These are phyloP conservation scores for Epinephelus cyanopodus DNA, from an alignment of 2,113 vertebrate genomes.

Conservation along the genomic window DNA sequence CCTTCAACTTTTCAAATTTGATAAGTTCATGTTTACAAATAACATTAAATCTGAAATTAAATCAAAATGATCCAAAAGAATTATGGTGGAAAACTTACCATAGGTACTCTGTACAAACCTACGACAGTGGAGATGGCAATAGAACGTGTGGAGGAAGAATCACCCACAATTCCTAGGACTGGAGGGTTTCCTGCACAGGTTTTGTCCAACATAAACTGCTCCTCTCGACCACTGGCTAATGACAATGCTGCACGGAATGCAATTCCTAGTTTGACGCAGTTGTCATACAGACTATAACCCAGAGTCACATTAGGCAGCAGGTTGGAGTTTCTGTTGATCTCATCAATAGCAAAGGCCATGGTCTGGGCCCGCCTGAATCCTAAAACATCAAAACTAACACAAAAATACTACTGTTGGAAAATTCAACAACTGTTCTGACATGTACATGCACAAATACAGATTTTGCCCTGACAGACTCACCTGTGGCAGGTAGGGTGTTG, in stretches of 20 bases:
- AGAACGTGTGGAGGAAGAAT: constrained; percentile 73
- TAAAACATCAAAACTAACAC: constrained; percentile 21
- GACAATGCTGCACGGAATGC: constrained; percentile 75
- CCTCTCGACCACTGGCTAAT: constrained; percentile 66
- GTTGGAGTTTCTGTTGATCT: constrained; percentile 72
- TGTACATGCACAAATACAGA: neutral
- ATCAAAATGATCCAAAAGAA: neutral
- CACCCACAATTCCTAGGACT: constrained; percentile 78
- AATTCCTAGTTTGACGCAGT: constrained; percentile 65
- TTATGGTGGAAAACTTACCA: constrained; percentile 58
- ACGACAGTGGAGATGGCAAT: constrained; percentile 78
- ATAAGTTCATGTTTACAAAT: no score
- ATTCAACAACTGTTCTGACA: neutral
- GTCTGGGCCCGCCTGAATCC: constrained; percentile 34
- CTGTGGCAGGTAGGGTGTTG: constrained; percentile 50
- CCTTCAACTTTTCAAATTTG: neutral
- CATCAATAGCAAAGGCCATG: constrained; percentile 44
- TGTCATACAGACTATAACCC: constrained; percentile 79
- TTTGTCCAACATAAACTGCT: constrained; percentile 30
- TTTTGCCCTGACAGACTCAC: constrained; percentile 35
- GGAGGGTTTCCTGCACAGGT: constrained; percentile 69
- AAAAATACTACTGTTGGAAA: neutral
- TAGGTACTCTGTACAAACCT: constrained; percentile 76
- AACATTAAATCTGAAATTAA: neutral
- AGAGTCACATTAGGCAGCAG: constrained; percentile 76